Conservation (phyloP, 1,140 invertebrate species). For the Linepithema humile region DNA sequence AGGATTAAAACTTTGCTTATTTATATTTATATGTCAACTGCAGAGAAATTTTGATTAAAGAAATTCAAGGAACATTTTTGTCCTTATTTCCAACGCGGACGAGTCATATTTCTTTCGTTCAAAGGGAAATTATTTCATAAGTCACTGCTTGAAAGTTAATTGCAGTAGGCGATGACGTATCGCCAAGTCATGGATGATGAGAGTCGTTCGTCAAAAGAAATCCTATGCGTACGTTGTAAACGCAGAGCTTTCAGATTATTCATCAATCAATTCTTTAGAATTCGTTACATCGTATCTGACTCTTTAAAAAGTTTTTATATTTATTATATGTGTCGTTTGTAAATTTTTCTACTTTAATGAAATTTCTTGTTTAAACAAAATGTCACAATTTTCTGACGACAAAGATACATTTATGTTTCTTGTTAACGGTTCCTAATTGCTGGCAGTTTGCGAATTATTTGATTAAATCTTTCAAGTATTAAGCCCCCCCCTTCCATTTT, state of each 20-base stretch:
- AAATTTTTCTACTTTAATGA: not conserved
- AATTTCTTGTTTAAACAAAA: not conserved
- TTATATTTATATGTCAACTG: not conserved
- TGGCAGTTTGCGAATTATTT: not conserved
- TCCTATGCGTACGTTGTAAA: slow-evolving; percentile 39
- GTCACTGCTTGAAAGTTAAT: slow-evolving; percentile 24
- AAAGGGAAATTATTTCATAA: too few species aligned
- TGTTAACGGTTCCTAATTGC: not conserved
- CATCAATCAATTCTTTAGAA: slow-evolving; percentile 46
- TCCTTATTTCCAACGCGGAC: not conserved
- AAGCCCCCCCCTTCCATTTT: too few species aligned
- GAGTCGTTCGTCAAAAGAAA: slow-evolving; percentile 49
- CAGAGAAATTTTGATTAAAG: not conserved
- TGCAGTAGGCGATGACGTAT: slow-evolving; percentile 37
- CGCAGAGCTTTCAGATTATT: slow-evolving; percentile 32
- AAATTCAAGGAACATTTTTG: not conserved
- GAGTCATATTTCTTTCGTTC: not conserved
- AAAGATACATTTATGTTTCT: not conserved
- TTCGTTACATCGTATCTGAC: not conserved
- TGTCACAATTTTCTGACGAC: not conserved
- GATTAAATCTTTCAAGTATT: not conserved
- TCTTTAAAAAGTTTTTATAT: not conserved
- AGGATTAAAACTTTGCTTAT: not conserved
- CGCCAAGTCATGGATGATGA: slow-evolving; percentile 60
- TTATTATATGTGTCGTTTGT: not conserved